phyloP scores from a whole-genome alignment of 2,888 invertebrate species.

The Calameuta filiformis region DNA sequence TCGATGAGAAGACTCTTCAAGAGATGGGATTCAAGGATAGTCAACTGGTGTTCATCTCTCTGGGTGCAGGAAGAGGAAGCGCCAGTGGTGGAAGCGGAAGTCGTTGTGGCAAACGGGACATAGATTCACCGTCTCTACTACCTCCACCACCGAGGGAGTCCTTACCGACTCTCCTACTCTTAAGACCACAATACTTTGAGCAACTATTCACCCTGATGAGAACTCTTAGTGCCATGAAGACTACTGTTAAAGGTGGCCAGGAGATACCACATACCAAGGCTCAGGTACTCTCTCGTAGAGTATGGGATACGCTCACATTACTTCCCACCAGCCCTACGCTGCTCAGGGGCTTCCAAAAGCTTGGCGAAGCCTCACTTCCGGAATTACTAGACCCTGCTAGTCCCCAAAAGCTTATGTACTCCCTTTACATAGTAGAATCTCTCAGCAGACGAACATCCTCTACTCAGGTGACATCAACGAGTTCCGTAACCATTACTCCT shows the following conservation, averaged over 20 bases:
- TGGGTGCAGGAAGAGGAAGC: constrained; percentile 78
- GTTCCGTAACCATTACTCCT: constrained; percentile 30
- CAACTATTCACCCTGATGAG: constrained; percentile 92
- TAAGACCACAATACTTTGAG: constrained; percentile 90
- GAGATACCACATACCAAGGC: constrained; percentile 86
- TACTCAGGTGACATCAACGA: constrained; percentile 29
- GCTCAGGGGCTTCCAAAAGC: constrained; percentile 84
- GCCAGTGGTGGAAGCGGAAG: constrained; percentile 65
- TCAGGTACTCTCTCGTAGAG: constrained; percentile 84
- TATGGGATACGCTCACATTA: constrained; percentile 94
- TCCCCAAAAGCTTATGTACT: constrained; percentile 95
- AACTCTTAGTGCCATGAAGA: constrained; percentile 87
- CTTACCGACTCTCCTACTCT: constrained; percentile 84
- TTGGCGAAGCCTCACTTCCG: constrained; percentile 75
- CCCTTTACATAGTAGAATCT: constrained; percentile 89
- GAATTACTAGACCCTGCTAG: constrained; percentile 88
- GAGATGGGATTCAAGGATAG: constrained; percentile 96
- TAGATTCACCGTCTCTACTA: constrained; percentile 87
- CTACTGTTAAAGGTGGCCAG: constrained; percentile 77
- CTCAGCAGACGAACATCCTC: constrained; percentile 66
- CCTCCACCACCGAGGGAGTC: constrained; percentile 88
- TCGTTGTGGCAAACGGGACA: constrained; percentile 71
- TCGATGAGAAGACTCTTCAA: constrained; percentile 89
- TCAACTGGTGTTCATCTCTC: constrained; percentile 91
- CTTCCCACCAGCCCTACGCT: constrained; percentile 91